Base-by-base conservation (phyloP, 2,113 vertebrate species). In the Merops nubicus region DNA sequence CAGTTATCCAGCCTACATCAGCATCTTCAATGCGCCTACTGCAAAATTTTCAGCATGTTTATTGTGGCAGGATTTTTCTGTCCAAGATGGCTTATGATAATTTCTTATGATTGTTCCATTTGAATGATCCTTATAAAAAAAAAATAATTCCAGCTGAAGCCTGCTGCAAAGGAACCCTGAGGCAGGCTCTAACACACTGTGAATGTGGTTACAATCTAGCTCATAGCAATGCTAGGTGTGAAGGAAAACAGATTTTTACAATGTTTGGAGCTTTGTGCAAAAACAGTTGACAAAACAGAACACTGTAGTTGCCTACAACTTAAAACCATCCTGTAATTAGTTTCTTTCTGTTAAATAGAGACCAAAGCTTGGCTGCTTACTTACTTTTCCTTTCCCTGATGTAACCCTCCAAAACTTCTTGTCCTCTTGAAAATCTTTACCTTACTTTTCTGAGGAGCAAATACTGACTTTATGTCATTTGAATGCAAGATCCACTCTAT, bases 161-260 rank as follows among this genome's bases (percentile, higher is more conserved):
- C 88, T 94, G 93, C 96, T 87, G 92, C 11, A 42, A 94, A 96
- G 95, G 96, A 93, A 95, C 86, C 92, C 91, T 0, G 89, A 97
- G 93, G 92, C 95, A 95, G 92, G 93, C 92, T 94, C 96, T 89
- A 93, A 94, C 93, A 91, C 93, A 65, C 92, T 96, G 80, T 63
- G 83, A 95, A 91, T 85, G 88, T 92, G 93, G 91, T 87, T 97
- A 93, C 84, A 94, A 85, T 96, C 94, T 42, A 95, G 96, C 95
- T 96, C 17, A 34, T 96, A 96, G 96, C 84, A 0, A 93, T 38
- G 80, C 80, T 96, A 96, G 96, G 96, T 96, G 95, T 92, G 96
- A 96, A 96, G 63, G 80, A 84, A 97, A 97, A 96, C 95, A 94
- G 85, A 93, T 94, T 97, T 90, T 96, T 93, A 94, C 92, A 96